These are phyloP conservation scores for Pagetopsis macropterus DNA, from an alignment of 2,797 vertebrate species.

Conservation along the genomic window DNA sequence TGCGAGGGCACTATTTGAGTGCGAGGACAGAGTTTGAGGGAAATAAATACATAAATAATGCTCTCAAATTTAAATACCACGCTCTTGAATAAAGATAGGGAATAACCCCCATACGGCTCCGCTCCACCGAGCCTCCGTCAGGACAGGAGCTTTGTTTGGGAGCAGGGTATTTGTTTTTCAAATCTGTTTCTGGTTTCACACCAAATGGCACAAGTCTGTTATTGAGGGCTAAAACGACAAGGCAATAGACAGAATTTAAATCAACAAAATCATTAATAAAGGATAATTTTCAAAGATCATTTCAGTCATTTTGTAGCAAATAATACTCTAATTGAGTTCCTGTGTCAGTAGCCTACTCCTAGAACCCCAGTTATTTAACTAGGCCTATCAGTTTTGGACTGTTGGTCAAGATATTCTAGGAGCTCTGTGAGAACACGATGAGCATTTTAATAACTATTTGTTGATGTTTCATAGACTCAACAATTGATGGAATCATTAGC, in stretches of 20 bases:
- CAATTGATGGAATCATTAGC: too few relatives aligned
- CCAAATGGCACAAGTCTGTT: not conserved
- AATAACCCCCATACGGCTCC: slow-evolving; percentile 4
- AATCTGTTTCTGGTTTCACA: not conserved
- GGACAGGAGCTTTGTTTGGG: not conserved
- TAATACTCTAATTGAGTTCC: not conserved
- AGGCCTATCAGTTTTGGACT: not conserved
- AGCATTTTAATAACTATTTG: not conserved
- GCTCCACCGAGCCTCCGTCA: slow-evolving; percentile 31
- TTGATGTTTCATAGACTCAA: not conserved
- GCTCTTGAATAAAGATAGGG: too few relatives aligned
- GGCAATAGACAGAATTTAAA: not conserved
- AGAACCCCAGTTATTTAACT: not conserved
- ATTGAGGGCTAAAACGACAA: not conserved
- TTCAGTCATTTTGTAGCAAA: not conserved
- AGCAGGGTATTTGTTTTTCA: slow-evolving; percentile 1
- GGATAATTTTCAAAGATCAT: not conserved
- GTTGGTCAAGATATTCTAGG: not conserved
- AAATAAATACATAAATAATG: too few relatives aligned
- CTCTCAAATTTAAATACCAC: too few relatives aligned
- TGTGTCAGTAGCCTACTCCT: not conserved
- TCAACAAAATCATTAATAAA: not conserved
- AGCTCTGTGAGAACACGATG: not conserved
- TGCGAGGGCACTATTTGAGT: too few relatives aligned
- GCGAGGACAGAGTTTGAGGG: too few relatives aligned